Evolutionary conservation across 1,140 invertebrate species (phyloP).

Genomic region (Zaprionus inermis): DNA sequence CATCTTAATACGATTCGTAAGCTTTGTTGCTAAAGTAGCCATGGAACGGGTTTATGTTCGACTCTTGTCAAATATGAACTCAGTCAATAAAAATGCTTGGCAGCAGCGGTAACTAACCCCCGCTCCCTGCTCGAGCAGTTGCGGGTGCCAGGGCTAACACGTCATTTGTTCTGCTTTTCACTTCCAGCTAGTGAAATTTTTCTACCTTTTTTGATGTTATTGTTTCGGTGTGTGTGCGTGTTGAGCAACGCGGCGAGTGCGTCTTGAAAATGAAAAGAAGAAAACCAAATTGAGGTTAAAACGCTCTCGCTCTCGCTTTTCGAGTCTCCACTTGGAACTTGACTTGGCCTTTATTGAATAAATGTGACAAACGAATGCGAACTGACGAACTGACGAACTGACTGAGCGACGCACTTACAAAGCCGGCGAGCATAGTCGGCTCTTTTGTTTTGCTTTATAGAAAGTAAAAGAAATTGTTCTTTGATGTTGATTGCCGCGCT

Average conservation of each 20-base stretch:
- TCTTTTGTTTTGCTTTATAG: constrained; percentile 73
- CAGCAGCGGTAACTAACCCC: constrained; percentile 16
- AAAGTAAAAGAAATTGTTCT: constrained; percentile 82
- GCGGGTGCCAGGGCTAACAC: constrained; percentile 17
- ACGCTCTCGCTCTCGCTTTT: constrained; percentile 71
- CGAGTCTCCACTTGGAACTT: constrained; percentile 49
- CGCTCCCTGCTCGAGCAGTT: constrained; percentile 24
- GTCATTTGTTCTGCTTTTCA: constrained; percentile 81
- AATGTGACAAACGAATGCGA: constrained; percentile 74
- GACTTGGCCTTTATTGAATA: constrained; percentile 81
- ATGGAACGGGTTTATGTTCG: constrained; percentile 63
- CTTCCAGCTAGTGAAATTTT: constrained; percentile 77
- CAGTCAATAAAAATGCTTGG: constrained; percentile 51
- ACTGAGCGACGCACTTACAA: constrained; percentile 31
- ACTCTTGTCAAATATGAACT: constrained; percentile 51
- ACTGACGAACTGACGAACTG: constrained; percentile 52
- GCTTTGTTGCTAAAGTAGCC: constrained; percentile 33
- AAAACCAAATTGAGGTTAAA: constrained; percentile 70
- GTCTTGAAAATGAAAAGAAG: constrained; percentile 53
- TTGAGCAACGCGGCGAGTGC: constrained; percentile 69
- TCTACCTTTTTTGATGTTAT: constrained; percentile 37
- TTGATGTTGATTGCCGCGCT: constrained; percentile 46
- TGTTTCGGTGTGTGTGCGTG: constrained; percentile 56
- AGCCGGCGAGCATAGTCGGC: constrained; percentile 44
- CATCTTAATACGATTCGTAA: constrained; percentile 52